Percentiles rank a stretch among this genome's conserved stretches.
Evolutionary conservation across 2,797 vertebrate species (phyloP).

Genomic region (Pantherophis vulpinus): DNA sequence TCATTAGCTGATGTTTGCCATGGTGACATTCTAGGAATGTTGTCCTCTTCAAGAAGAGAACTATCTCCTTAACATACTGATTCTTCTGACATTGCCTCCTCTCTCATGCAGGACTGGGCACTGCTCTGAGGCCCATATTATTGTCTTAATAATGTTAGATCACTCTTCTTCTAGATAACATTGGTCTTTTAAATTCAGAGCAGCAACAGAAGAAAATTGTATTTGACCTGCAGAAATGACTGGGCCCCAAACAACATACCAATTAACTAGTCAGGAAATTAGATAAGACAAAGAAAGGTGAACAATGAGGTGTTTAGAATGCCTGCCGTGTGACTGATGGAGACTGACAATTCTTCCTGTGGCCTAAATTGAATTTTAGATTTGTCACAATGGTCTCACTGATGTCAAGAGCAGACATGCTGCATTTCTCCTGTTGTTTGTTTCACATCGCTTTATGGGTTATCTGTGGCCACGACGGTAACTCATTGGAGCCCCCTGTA

Average conservation of each 20-base stretch:
- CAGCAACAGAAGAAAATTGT: not conserved
- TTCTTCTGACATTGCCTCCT: not conserved
- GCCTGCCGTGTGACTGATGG: not conserved
- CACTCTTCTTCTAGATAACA: not conserved
- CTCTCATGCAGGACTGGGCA: not conserved
- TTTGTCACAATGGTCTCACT: not conserved
- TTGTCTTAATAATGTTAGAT: not conserved
- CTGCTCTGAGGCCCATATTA: not conserved
- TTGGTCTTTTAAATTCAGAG: not conserved
- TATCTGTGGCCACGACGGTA: not conserved
- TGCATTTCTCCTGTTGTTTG: not conserved
- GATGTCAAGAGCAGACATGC: not conserved
- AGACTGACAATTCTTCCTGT: not conserved
- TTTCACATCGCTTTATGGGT: not conserved
- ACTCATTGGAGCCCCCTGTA: not conserved
- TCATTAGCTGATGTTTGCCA: not conserved
- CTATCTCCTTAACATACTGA: not conserved
- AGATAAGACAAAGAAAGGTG: conserved; percentile 4
- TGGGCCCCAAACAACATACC: not conserved
- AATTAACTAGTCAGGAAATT: conserved; percentile 3
- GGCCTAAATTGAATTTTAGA: conserved; percentile 12
- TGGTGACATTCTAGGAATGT: not conserved
- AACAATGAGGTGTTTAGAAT: conserved; percentile 13
- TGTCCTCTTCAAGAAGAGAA: not conserved
- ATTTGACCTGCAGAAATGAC: not conserved